These are phyloP conservation scores for Mactromeris polynyma DNA, from an alignment of 2,888 invertebrate genomes.

Conservation along the genomic window DNA sequence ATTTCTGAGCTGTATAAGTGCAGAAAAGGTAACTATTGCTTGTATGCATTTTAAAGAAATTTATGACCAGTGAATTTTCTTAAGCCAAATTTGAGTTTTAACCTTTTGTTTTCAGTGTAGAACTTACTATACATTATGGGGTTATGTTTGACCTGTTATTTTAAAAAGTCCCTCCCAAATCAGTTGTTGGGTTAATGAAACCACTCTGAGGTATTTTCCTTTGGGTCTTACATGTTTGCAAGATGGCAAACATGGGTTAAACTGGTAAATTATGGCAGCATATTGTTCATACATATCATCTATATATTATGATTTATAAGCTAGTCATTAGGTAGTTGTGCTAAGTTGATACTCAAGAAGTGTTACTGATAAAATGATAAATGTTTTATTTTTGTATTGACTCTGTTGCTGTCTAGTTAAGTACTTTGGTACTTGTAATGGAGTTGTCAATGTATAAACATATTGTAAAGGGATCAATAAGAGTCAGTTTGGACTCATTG, in stretches of 20 bases:
- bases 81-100: too few relatives aligned
- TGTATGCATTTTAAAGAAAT: background rate
- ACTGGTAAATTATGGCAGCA: background rate
- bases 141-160: too few relatives aligned
- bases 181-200: too few relatives aligned
- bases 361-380: background rate
- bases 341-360: conserved; percentile 14
- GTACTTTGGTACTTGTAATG: background rate
- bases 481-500: conserved; percentile 45
- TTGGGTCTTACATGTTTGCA: too few relatives aligned
- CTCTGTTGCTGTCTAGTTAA: background rate
- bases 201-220: too few relatives aligned
- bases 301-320: background rate
- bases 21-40: background rate
- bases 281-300: background rate
- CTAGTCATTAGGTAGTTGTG: conserved; percentile 4
- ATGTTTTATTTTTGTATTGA: background rate
- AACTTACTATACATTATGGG: too few relatives aligned
- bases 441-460: background rate
- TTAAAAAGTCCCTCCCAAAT: too few relatives aligned
- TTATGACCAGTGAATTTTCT: background rate
- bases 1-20: background rate
- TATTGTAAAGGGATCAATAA: conserved; percentile 77
- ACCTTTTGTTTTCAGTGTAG: too few relatives aligned
- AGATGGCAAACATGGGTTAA: background rate